Percentiles rank a stretch among this genome's conserved stretches.
Conservation (phyloP, 2,888 invertebrate genomes). For the Nemotelus pantherinus region DNA sequence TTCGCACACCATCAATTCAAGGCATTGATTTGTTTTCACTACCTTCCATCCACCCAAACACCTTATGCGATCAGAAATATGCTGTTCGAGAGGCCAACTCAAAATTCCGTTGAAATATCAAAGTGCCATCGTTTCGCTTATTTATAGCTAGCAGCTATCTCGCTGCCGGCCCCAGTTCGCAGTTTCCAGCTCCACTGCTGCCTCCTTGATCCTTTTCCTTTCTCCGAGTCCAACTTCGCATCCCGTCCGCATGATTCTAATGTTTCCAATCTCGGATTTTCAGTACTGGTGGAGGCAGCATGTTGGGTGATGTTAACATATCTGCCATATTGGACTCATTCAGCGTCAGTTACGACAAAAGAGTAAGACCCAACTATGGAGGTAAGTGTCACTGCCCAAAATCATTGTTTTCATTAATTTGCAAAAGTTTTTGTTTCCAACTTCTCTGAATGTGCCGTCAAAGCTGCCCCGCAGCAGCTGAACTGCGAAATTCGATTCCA, state of each 20-base stretch:
- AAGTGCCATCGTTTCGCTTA: conserved; percentile 18
- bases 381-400: conserved; percentile 71
- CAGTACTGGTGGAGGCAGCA: conserved; percentile 70
- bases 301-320: conserved; percentile 93
- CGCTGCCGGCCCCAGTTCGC: neutral
- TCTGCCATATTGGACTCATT: conserved; percentile 94
- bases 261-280: conserved; percentile 16
- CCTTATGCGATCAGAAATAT: neutral
- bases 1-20: conserved; percentile 27
- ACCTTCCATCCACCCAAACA: conserved; percentile 25
- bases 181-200: conserved; percentile 4
- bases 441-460: too few relatives aligned
- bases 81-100: conserved; percentile 1
- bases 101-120: conserved; percentile 22
- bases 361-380: conserved; percentile 99
- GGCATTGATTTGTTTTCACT: conserved; percentile 37
- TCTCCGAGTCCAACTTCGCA: neutral
- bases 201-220: neutral
- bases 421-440: conserved; percentile 4
- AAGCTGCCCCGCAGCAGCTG: too few relatives aligned
- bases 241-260: conserved; percentile 24
- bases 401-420: conserved; percentile 31
- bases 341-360: conserved; percentile 98
- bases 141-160: conserved; percentile 12
- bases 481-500: too few relatives aligned